Base-by-base conservation (phyloP, 2,797 vertebrate genomes). In the Sciurus carolinensis region DNA sequence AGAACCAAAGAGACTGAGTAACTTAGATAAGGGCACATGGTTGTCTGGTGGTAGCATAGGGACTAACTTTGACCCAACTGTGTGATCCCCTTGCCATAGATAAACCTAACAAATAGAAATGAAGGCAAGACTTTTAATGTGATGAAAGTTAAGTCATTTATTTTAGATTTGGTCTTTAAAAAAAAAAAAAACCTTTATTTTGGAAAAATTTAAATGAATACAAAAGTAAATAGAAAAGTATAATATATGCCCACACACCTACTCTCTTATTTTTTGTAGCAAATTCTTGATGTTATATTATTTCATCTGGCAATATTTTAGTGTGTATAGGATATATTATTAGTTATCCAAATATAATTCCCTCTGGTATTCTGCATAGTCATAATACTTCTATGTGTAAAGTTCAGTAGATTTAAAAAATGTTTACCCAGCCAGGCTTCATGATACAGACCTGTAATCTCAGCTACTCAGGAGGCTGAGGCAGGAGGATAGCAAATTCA, bases 231-330 rank as follows among this genome's bases (percentile, higher is more conserved):
- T 17, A 54, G 39, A 59, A 84, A 24, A 72, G 30, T 75, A 24
- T 75, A 39, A 52, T 69, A 44, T 93, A 54, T 80, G 57, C 69
- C 47, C 24, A 5, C 7, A 7, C 3, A 50, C 18, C 67, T 14
- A 24, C 36, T 89, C 36, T 11, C 20, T 39, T 54, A 26, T 69
- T 44, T 80, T 71, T 87, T 87, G 26, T 42, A 72, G 91, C 7
- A 66, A 44, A 52, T 92, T 54, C 52, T 67, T 86, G 57, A 67
- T 73, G 57, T 77, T 86, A 10, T 20, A 20, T 57, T 82, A 47
- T 75, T 94, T 92, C 59, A 75, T 76, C n/a, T 26, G 39, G 90
- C 92, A 93, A 85, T 90, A 85, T 77, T 85, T 88, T 57, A 83
- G n/a, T 73, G 62, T 83, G 12, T 67, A 44, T 77, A 90, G 54